These are phyloP conservation scores for Drosophila erecta DNA, from an alignment of 1,140 invertebrate genomes.

Conservation along the genomic window DNA sequence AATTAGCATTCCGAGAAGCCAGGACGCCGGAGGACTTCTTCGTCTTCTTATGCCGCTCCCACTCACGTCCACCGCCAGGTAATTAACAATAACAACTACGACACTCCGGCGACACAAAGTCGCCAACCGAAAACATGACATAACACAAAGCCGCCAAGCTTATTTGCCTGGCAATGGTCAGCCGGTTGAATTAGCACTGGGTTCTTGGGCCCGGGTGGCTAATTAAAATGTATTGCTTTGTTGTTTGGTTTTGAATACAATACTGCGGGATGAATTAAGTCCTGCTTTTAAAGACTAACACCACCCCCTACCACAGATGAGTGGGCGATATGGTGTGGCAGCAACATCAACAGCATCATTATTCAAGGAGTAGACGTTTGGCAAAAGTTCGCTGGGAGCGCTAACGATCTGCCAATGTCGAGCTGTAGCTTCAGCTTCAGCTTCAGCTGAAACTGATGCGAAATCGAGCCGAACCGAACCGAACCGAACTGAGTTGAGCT, in stretches of 20 bases:
- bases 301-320: background rate
- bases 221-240: constrained; percentile 68
- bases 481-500: constrained; percentile 18
- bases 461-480: constrained; percentile 28
- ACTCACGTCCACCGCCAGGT: constrained; percentile 37
- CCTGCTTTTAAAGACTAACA: constrained; percentile 30
- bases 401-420: constrained; percentile 61
- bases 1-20: constrained; percentile 37
- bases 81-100: constrained; percentile 68
- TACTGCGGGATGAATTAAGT: constrained; percentile 50
- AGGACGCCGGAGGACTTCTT: background rate
- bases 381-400: constrained; percentile 35
- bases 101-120: constrained; percentile 43
- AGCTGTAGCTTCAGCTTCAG: constrained; percentile 16
- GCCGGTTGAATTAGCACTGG: constrained; percentile 50
- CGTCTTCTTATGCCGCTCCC: constrained; percentile 15
- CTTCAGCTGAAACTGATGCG: constrained; percentile 39
- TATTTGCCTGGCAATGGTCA: constrained; percentile 56
- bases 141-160: constrained; percentile 42
- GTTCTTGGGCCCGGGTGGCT: constrained; percentile 41
- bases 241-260: constrained; percentile 18
- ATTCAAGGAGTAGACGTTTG: constrained; percentile 52
- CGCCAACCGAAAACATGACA: constrained; percentile 57
- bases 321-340: background rate
- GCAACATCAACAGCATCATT: constrained; percentile 52